These are phyloP conservation scores for Philonicus albiceps DNA, from an alignment of 2,888 invertebrate species.

Conservation along the genomic window DNA sequence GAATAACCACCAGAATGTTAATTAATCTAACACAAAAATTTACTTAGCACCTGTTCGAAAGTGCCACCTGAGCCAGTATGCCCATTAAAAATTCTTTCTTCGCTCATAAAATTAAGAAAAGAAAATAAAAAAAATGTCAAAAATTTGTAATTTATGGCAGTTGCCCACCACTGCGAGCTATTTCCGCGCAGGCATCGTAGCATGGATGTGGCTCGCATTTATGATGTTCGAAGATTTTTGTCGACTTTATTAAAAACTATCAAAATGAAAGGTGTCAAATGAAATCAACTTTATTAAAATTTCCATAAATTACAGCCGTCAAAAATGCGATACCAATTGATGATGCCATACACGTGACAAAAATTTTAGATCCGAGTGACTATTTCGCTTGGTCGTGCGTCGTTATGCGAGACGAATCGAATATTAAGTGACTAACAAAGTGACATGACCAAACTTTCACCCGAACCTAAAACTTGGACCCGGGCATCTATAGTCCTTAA, in stretches of 20 bases:
- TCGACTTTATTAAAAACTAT: conserved; percentile 15
- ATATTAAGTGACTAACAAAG: not conserved
- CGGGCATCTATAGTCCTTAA: not conserved
- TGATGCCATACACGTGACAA: not conserved
- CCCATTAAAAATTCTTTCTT: not conserved
- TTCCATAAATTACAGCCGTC: conserved; percentile 1
- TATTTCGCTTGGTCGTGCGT: not conserved
- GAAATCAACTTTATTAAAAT: conserved; percentile 16
- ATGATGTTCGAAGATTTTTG: not conserved
- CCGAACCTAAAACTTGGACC: not conserved
- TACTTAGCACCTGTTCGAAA: not conserved
- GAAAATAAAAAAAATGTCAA: not conserved
- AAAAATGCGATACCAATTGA: not conserved
- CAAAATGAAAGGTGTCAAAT: conserved; percentile 23
- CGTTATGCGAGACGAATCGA: not conserved
- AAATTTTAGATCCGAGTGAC: not conserved
- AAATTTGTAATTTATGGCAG: not conserved
- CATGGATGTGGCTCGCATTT: conserved; percentile 16
- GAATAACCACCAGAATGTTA: not conserved
- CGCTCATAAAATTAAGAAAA: not conserved
- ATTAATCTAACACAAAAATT: not conserved
- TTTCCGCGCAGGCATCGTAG: not conserved
- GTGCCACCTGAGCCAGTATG: not conserved
- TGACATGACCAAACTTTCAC: conserved; percentile 6
- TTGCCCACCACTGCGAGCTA: not conserved